Base-by-base conservation (phyloP, 1,140 invertebrate genomes). In the Sitophilus oryzae region DNA sequence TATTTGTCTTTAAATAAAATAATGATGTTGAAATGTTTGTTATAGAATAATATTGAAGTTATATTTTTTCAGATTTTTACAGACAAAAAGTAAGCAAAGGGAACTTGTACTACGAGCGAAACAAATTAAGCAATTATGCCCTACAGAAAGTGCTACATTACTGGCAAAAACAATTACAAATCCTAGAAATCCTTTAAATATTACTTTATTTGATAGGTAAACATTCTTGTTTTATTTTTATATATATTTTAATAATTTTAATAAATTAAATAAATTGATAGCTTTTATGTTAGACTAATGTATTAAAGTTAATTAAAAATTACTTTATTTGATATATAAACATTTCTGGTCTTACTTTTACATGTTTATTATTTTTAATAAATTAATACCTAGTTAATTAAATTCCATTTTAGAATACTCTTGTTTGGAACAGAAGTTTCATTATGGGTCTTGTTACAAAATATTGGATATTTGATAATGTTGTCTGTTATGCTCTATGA, bases 401-500 rank as follows among this genome's bases (percentile, higher is more conserved):
- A 51, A 44, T 45, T 35, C 40, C 11, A 11, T 64, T 65, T 57
- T 44, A 73, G 66, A 56, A 61, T 57, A 16, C 41, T 59, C 16
- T 54, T 66, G 30, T 65, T 68, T 55, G 59, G 56, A 15, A 59
- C 59, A 23, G 71, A 72, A 43, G 49, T 63, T n/a, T 56, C 58
- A n/a, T 44, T 70, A 30, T 72, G 70, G 65, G 34, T 71, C 9
- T 42, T 62, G 15, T 48, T 70, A 20, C 67, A 68, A 48, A 63
- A 62, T 49, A 46, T 93, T 41, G 85, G 85, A 52, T 94, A 93
- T 71, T 74, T 89, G 37, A 77, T 93, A n/a, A 95, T 95, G 91
- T 73, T 94, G 61, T 79, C 84, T 35, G 85, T 93, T 52, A 95
- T 95, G 91, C 81, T 87, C 1, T 95, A 87, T 74, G 93, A 93